Evolutionary conservation across 2,888 invertebrate genomes (phyloP).

Genomic region (Andrena bicolor): DNA sequence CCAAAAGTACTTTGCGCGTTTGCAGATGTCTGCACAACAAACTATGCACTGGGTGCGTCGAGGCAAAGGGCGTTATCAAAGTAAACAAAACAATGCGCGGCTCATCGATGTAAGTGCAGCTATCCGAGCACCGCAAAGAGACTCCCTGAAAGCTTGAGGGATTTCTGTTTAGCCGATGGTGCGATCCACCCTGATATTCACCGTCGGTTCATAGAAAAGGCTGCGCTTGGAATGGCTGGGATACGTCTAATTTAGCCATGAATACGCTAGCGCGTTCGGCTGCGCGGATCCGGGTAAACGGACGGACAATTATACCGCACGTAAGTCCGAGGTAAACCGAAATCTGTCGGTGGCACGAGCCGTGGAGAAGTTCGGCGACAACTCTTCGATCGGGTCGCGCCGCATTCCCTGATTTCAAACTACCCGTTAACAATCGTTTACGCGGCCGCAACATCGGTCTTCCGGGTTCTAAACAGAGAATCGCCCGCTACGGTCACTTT

Average conservation of each 20-base stretch:
- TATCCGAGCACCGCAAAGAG: background rate
- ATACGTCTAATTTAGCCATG: constrained; percentile 48
- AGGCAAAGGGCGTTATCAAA: constrained; percentile 13
- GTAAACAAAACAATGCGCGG: constrained; percentile 10
- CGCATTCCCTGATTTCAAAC: constrained; percentile 63
- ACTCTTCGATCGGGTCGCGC: constrained; percentile 50
- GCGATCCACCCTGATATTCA: background rate
- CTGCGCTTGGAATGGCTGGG: background rate
- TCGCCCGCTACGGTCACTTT: constrained; percentile 31
- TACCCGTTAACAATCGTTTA: constrained; percentile 64
- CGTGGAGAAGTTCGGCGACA: constrained; percentile 58
- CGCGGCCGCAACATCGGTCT: constrained; percentile 45
- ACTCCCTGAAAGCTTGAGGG: constrained; percentile 1
- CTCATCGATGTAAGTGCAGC: constrained; percentile 16
- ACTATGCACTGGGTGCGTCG: background rate
- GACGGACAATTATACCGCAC: constrained; percentile 62
- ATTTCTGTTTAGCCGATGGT: constrained; percentile 1
- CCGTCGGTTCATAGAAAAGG: background rate
- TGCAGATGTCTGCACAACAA: background rate
- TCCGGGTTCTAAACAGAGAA: constrained; percentile 26
- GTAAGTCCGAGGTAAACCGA: constrained; percentile 71
- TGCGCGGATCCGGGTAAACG: constrained; percentile 27
- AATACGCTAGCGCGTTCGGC: constrained; percentile 17
- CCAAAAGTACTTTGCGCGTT: background rate
- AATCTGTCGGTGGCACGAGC: constrained; percentile 62